Base-by-base conservation (phyloP, 2,113 vertebrate species). In the Propithecus coquereli region DNA sequence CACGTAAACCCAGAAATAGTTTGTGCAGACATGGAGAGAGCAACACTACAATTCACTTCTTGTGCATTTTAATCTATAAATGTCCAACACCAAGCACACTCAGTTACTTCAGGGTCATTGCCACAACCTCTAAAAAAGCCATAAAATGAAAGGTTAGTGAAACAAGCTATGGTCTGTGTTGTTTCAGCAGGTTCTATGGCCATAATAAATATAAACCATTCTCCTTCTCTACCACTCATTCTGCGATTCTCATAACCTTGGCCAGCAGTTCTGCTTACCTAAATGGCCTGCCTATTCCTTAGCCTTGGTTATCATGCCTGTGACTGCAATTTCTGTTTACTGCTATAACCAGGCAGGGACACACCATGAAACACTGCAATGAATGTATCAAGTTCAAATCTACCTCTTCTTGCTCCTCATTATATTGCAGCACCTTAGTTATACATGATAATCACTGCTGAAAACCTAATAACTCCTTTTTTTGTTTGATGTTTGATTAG, bases 121-220 rank as follows among this genome's bases (percentile, higher is more conserved):
- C 2, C 32, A 70, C 5, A 10, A 54, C 12, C 23, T 47, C 17
- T 93, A 7, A 25, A 47, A 90, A 73, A 25, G 8, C 7, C 10
- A 22, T n/a, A 20, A 66, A 74, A 71, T 47, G 16, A 91, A 76
- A 92, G 2, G 9, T 81, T 61, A 80, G 23, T 92, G 27, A 92
- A 93, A 32, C 2, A 40, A n/a, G 5, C 37, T 70, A 25, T 5
- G 27, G 10, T 70, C 5, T 63, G 1, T 65, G 7, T 54, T 54
- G 10, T 32, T n/a, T 45, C 11, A 74, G 76, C 12, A 63, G 23
- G 10, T 84, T 87, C 20, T 88, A 74, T 82, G 27, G 34, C 3
- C 18, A 20, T 87, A 54, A 68, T 47, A 23, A 73, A 65, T 30
- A 61, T 73, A 30, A 45, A n/a, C 59, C 1, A 27, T n/a, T 95